These are phyloP conservation scores for Channa striata DNA, from an alignment of 2,797 vertebrate species.

Conservation along the genomic window DNA sequence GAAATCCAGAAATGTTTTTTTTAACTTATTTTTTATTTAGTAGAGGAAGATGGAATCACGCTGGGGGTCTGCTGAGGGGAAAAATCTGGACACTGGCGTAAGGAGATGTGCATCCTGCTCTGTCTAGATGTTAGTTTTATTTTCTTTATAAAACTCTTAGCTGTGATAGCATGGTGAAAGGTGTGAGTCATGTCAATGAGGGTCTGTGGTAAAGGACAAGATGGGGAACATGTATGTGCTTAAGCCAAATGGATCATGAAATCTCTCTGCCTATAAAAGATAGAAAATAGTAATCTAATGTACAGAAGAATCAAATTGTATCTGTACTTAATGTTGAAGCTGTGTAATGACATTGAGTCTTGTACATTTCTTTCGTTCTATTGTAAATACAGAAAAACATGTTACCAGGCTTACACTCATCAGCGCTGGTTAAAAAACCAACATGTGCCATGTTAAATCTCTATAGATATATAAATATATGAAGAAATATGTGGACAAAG, in stretches of 20 bases:
- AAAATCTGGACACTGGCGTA: constrained; percentile 48
- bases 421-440: constrained; percentile 88
- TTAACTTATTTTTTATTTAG: constrained; percentile 55
- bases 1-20: constrained; percentile 84
- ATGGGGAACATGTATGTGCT: constrained; percentile 83
- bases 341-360: constrained; percentile 92
- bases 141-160: constrained; percentile 85
- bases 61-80: constrained; percentile 71
- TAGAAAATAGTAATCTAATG: constrained; percentile 90
- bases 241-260: constrained; percentile 90
- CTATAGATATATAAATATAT: constrained; percentile 83
- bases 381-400: constrained; percentile 93
- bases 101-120: constrained; percentile 77
- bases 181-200: constrained; percentile 90
- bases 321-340: constrained; percentile 92
- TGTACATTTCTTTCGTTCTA: constrained; percentile 95
- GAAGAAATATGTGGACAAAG: constrained; percentile 74
- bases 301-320: constrained; percentile 92
- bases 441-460: constrained; percentile 90
- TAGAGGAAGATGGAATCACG: constrained; percentile 83
- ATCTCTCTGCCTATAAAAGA: constrained; percentile 86
- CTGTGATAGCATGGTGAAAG: constrained; percentile 89
- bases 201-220: constrained; percentile 87
- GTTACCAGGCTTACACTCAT: constrained; percentile 91
- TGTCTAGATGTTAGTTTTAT: constrained; percentile 90